phyloP scores from a whole-genome alignment of 1,140 invertebrate genomes.

The Zaprionus taronus region DNA sequence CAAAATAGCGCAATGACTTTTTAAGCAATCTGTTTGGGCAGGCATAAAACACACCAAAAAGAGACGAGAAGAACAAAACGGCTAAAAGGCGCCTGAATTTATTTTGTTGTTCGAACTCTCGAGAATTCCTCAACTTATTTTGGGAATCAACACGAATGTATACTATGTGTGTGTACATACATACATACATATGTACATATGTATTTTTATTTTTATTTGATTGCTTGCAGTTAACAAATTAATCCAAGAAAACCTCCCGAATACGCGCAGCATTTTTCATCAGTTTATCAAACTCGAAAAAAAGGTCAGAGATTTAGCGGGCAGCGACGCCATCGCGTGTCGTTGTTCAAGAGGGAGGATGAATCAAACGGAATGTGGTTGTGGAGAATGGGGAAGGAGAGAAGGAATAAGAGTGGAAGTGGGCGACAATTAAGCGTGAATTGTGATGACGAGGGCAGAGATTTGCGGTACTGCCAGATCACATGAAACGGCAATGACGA shows the following conservation, averaged over 20 bases:
- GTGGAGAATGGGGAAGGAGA: neutral
- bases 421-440: constrained; percentile 37
- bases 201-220: constrained; percentile 8
- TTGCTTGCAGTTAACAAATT: constrained; percentile 7
- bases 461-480: constrained; percentile 44
- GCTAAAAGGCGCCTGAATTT: neutral
- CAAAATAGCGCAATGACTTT: constrained; percentile 4
- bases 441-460: constrained; percentile 2
- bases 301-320: constrained; percentile 7
- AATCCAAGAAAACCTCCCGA: constrained; percentile 3
- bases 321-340: neutral
- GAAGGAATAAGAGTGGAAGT: neutral
- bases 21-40: neutral
- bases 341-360: constrained; percentile 8
- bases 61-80: neutral
- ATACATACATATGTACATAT: neutral
- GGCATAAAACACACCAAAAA: neutral
- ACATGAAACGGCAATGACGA: constrained; percentile 3
- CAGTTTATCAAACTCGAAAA: constrained; percentile 9
- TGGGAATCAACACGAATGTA: neutral
- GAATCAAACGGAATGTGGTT: neutral
- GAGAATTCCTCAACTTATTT: constrained; percentile 10
- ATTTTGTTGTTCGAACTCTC: constrained; percentile 1
- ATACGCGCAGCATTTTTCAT: neutral
- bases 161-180: neutral